Evolutionary conservation across 1,140 invertebrate species (phyloP), one percentile per base, ranked within the genome.

Genomic region (Drosophila carrolli): DNA sequence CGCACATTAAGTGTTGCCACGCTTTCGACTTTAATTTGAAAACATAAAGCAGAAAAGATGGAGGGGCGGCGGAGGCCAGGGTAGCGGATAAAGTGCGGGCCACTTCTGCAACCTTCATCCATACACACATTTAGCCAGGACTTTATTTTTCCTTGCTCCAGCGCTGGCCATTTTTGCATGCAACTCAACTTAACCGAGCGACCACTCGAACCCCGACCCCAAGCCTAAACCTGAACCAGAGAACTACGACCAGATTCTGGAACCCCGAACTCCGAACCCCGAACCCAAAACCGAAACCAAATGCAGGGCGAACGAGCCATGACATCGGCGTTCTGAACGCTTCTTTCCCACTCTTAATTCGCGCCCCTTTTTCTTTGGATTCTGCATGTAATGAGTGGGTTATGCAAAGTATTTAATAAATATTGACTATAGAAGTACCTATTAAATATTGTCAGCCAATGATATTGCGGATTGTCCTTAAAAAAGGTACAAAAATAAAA

Each of bases 21-120:
- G 83, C 83, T 88, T 89, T 89, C 83, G 83, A 86, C 83, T 86
- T 86, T 86, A 86, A 86, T 86, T 86, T 86, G 84, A 86, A 86
- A 86, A 86, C 84, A 86, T 86, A 86, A 88, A 88, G 79, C 84
- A 88, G 75, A 46, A 61, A 54, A 44, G 59, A 41, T 19, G 10
- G 37, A n/a, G 16, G 29, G 55, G 54, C 10, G 40, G 46, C 9
- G 40, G 59, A 8, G 48, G 56, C 47, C 19, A 41, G 60, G 19
- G 47, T 9, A 78, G 44, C 65, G 58, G 44, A 65, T 62, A 78
- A 81, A 82, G 75, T 75, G 82, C 74, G 70, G 60, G 67, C 74
- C 60, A 66, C 54, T 59, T 66, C 38, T 75, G 54, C 75, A 89
- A 85, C 62, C 68, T 63, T 48, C 46, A 37, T 35, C 10, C 41